These are phyloP conservation scores for Eulemur macaco DNA, from an alignment of 2,113 vertebrate genomes.

Conservation along the genomic window DNA sequence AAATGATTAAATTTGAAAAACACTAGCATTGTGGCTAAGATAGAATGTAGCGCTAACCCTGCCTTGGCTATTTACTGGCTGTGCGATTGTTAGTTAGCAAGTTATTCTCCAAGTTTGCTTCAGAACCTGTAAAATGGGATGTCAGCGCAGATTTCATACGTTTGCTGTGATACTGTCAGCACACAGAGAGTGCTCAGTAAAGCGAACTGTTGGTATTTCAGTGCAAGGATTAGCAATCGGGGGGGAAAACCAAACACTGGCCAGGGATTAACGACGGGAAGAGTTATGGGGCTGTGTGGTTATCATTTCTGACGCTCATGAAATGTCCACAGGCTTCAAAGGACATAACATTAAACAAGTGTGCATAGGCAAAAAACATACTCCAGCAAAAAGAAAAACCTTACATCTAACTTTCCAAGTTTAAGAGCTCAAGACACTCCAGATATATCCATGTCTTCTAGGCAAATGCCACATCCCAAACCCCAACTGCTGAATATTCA, in stretches of 20 bases:
- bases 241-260: neutral
- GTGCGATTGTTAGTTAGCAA: neutral
- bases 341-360: neutral
- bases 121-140: neutral
- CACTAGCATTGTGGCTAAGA: neutral
- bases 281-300: neutral
- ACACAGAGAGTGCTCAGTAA: neutral
- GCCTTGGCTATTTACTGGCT: neutral
- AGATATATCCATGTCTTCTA: neutral
- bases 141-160: neutral
- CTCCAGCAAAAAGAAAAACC: neutral
- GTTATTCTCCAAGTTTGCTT: neutral
- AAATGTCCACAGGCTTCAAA: neutral
- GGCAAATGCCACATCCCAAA: neutral
- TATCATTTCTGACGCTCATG: neutral
- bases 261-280: neutral
- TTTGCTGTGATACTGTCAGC: neutral
- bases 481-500: neutral
- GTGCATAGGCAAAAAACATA: neutral
- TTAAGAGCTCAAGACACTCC: neutral
- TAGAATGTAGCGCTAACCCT: neutral
- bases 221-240: neutral
- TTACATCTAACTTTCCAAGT: neutral
- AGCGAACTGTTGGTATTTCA: neutral
- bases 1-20: neutral